A percentile compares a stretch with the other conserved stretches of the same genome.
Evolutionary conservation across 2,113 vertebrate species (phyloP).

Genomic region (Sphyrna mokarran): DNA sequence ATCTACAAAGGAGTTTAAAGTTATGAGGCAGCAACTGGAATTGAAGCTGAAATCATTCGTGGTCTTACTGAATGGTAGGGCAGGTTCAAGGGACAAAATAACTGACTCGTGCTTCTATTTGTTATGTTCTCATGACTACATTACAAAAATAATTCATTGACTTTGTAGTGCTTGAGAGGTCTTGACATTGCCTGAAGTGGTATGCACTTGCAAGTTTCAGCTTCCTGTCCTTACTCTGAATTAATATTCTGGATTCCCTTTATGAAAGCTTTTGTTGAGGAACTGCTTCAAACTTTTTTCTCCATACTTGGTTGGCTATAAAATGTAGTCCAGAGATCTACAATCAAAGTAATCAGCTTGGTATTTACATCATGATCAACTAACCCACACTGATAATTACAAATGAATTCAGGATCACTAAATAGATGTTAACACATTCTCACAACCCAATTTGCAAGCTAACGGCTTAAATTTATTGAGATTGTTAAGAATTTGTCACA

Average conservation of each 20-base stretch:
- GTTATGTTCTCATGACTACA: background rate
- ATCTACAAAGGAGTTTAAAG: too few species aligned
- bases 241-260: background rate
- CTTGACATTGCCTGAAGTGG: background rate
- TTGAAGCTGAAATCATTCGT: too few species aligned
- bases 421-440: background rate
- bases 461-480: background rate
- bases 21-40: too few species aligned
- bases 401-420: background rate
- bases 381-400: background rate
- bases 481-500: background rate
- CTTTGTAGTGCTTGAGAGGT: background rate
- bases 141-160: background rate
- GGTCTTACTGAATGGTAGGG: too few species aligned
- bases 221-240: background rate
- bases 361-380: background rate
- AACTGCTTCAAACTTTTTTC: background rate
- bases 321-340: background rate
- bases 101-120: too few species aligned
- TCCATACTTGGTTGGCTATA: background rate
- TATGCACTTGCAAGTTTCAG: background rate
- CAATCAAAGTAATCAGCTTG: background rate
- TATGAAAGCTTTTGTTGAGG: background rate
- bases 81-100: too few species aligned
- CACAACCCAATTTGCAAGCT: background rate